Evolutionary conservation across 2,888 invertebrate genomes (phyloP), one percentile per base, ranked within the genome.

Genomic region (Meteorus colon): DNA sequence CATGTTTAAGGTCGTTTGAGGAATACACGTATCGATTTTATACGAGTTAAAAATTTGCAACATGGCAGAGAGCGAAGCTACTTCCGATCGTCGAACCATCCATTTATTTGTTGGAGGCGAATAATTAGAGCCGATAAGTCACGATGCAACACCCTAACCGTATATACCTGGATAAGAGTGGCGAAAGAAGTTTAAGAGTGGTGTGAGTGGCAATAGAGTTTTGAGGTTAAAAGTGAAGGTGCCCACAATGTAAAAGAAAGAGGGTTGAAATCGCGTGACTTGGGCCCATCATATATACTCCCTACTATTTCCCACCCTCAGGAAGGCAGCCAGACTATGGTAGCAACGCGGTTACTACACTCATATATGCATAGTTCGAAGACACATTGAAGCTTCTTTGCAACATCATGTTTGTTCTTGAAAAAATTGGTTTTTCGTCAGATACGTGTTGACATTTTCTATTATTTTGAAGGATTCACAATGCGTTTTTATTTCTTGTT

Each of bases 121-220:
- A 87, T 89, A 89, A 89, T 89, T 89, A 88, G 84, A 83, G 86
- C 84, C 89, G 88, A 89, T 89, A 89, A 89, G 88, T 89, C 88
- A 89, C 87, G 85, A 85, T 82, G 84, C 87, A 87, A 84, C 85
- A 85, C 82, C 79, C 81, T 80, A 80, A 81, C 79, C 80, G 76
- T 67, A 75, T 75, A 74, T 77, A 77, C 75, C 69, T 70, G 73
- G 24, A 24, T 55, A 8, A 55, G 55, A 55, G 10, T 8, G 6
- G 55, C 19, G 19, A 55, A 55, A 55, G 55, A 55, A 19, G 19
- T 55, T 55, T 55, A 24, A 73, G 63, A 31, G 74, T 8, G 66
- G 59, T 67, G 48, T 71, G 51, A 67, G 55, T 41, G 34, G 69
- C 19, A n/a, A 19, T 55, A 19, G 78, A 77, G 68, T 45, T 74